Evolutionary conservation across 2,888 invertebrate species (phyloP).

Genomic region (Lissocephala sabroskyi): DNA sequence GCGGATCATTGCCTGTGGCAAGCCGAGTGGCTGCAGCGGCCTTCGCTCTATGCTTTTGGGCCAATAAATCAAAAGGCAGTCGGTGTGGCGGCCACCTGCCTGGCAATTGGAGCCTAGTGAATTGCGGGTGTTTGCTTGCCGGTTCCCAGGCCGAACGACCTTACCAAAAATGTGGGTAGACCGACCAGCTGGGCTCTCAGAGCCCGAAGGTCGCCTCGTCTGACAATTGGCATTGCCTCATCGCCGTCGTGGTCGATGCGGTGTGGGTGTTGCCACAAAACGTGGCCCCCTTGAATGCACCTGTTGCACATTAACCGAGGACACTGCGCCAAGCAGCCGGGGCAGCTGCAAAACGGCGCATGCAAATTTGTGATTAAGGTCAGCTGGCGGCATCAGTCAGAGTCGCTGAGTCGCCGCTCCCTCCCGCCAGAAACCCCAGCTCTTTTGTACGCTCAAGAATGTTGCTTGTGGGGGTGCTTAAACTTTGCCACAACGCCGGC

Average conservation of each 20-base stretch:
- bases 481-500: no score
- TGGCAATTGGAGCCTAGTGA: neutral
- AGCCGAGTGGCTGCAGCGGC: constrained; percentile 24
- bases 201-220: constrained; percentile 20
- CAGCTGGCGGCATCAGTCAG: constrained; percentile 55
- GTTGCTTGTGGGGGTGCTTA: constrained; percentile 29
- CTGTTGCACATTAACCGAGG: constrained; percentile 32
- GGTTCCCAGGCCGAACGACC: constrained; percentile 43
- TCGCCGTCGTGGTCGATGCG: constrained; percentile 16
- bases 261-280: constrained; percentile 41
- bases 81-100: constrained; percentile 31
- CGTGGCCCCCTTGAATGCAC: constrained; percentile 22
- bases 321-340: constrained; percentile 14
- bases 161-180: constrained; percentile 52
- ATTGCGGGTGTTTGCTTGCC: constrained; percentile 4
- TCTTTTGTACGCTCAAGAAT: no score
- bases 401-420: no score
- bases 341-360: constrained; percentile 26
- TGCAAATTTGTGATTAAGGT: constrained; percentile 66
- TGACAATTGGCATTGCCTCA: neutral
- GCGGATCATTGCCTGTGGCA: neutral
- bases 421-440: no score
- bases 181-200: neutral
- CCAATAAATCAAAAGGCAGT: constrained; percentile 44
- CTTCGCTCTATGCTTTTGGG: constrained; percentile 42